Evolutionary conservation across 2,113 vertebrate species (phyloP).

Genomic region (Paratilapia polleni): DNA sequence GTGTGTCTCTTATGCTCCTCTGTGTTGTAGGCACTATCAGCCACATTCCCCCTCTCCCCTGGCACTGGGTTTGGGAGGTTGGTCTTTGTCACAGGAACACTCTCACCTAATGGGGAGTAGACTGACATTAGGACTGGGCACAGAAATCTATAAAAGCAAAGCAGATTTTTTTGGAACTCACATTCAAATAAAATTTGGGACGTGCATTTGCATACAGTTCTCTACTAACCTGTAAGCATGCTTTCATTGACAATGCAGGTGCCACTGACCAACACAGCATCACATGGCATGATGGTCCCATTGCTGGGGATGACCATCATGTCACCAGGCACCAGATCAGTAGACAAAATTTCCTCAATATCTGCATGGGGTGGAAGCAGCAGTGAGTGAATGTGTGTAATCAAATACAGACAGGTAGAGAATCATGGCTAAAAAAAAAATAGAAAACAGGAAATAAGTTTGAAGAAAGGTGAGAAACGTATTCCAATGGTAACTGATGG

Average conservation of each 20-base stretch:
- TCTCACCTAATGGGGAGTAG: constrained; percentile 85
- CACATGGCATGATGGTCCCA: constrained; percentile 96
- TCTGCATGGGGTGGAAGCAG: constrained; percentile 71
- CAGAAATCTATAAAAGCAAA: not conserved
- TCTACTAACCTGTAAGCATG: constrained; percentile 93
- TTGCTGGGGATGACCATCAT: constrained; percentile 93
- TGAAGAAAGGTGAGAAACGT: not conserved
- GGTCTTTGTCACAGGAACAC: constrained; percentile 97
- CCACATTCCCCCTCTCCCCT: constrained; percentile 79
- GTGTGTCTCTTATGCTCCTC: constrained; percentile 93
- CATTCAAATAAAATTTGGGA: not conserved
- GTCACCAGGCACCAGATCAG: constrained; percentile 95
- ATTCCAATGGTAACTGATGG: not conserved
- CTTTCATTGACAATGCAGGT: constrained; percentile 99
- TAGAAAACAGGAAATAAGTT: not conserved
- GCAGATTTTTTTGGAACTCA: not conserved
- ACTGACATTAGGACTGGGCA: not conserved
- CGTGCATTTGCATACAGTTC: not conserved
- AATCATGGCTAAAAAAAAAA: not conserved
- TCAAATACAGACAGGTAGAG: constrained; percentile 18
- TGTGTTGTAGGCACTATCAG: constrained; percentile 82
- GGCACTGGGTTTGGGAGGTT: constrained; percentile 89
- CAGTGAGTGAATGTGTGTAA: not conserved
- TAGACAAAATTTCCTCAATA: constrained; percentile 92
- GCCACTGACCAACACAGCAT: constrained; percentile 93